Evolutionary conservation across 2,888 invertebrate species (phyloP).

Genomic region (Papilio demoleus): DNA sequence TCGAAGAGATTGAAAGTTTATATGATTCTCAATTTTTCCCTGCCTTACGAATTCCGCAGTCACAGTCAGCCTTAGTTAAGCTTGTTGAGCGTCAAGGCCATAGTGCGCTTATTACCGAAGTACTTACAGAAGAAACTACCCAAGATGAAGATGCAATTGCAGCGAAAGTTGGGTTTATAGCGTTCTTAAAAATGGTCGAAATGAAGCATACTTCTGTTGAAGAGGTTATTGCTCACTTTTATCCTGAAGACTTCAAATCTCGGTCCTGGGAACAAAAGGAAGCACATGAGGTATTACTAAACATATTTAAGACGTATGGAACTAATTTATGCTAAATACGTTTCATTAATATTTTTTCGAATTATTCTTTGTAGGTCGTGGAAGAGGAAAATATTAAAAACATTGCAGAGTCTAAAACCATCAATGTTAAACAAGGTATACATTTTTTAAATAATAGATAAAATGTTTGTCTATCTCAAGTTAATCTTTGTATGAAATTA

Average conservation of each 20-base stretch:
- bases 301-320: neutral
- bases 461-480: neutral
- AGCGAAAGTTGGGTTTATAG: conserved; percentile 92
- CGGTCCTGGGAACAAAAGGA: conserved; percentile 91
- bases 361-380: conserved; percentile 60
- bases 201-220: conserved; percentile 91
- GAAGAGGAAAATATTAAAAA: conserved; percentile 63
- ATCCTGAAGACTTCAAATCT: conserved; percentile 92
- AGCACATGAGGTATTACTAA: conserved; percentile 82
- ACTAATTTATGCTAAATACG: neutral
- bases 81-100: conserved; percentile 93
- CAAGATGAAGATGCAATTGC: conserved; percentile 90
- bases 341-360: neutral
- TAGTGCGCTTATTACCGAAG: conserved; percentile 91
- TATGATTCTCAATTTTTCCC: conserved; percentile 92
- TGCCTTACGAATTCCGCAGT: conserved; percentile 90
- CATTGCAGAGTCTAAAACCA: conserved; percentile 59
- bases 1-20: conserved; percentile 89
- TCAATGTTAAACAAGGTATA: conserved; percentile 67
- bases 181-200: conserved; percentile 94
- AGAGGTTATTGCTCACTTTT: conserved; percentile 92
- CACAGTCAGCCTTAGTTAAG: conserved; percentile 92
- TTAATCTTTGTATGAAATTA: neutral
- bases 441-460: neutral
- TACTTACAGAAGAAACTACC: conserved; percentile 90